Evolutionary conservation across 2,797 vertebrate genomes (phyloP).

Genomic region (Neopelma chrysocephalum): DNA sequence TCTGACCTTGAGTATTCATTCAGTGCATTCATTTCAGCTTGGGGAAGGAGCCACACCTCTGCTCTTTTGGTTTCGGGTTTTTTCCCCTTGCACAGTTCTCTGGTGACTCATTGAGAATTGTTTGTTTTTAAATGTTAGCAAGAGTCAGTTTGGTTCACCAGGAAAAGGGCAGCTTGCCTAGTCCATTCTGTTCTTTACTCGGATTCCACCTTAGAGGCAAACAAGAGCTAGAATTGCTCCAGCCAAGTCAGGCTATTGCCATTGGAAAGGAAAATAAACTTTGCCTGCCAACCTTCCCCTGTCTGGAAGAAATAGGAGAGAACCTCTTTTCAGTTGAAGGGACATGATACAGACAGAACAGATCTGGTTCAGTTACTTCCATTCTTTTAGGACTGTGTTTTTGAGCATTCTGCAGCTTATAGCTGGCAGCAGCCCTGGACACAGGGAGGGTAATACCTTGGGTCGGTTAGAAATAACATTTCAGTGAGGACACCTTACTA

Average conservation of each 20-base stretch:
- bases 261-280: constrained; percentile 29
- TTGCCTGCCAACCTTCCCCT: background rate
- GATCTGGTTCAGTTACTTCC: background rate
- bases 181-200: constrained; percentile 60
- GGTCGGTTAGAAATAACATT: background rate
- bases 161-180: constrained; percentile 59
- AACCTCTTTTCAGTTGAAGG: background rate
- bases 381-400: background rate
- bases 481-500: background rate
- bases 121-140: constrained; percentile 55
- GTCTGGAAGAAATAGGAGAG: background rate
- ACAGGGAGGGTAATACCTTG: background rate
- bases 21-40: background rate
- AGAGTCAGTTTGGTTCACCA: constrained; percentile 46
- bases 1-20: background rate
- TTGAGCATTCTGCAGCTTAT: background rate
- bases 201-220: constrained; percentile 50
- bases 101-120: constrained; percentile 47
- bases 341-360: background rate
- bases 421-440: background rate
- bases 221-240: background rate
- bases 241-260: constrained; percentile 1
- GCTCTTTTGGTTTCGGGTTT: background rate
- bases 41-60: constrained; percentile 45
- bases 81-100: constrained; percentile 2